phyloP scores from a whole-genome alignment of 92 coral and sea anemone genomes.

The Palythoa grandis region DNA sequence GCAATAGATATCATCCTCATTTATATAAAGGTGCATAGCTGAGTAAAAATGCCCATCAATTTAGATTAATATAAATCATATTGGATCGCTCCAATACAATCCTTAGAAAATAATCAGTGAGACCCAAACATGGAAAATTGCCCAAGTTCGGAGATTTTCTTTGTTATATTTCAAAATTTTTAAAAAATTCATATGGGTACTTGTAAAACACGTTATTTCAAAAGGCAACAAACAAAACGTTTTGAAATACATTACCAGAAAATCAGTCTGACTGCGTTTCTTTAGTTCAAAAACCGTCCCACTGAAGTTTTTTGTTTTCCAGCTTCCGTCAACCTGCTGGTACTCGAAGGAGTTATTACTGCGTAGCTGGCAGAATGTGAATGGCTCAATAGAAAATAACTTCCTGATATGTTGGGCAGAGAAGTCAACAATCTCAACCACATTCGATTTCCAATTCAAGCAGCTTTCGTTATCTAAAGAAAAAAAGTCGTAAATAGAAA shows the following conservation, averaged over 20 bases:
- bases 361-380: not conserved
- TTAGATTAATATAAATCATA: no score
- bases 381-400: not conserved
- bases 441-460: not conserved
- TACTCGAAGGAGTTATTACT: not conserved
- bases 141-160: no score
- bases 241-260: not conserved
- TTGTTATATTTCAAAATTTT: no score
- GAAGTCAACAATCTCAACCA: slow-evolving; percentile 15
- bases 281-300: not conserved
- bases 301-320: not conserved
- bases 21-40: no score
- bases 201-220: not conserved
- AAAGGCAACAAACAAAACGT: not conserved
- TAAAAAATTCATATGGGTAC: not conserved
- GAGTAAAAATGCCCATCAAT: no score
- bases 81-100: no score
- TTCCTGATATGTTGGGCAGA: not conserved
- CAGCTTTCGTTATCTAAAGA: not conserved
- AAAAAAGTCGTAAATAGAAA: no score
- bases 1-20: no score
- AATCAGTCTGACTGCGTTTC: not conserved
- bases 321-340: not conserved
- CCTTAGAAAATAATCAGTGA: no score
- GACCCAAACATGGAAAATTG: no score